Conservation (phyloP, 2,113 vertebrate species). For the Chloroceryle aenea region DNA sequence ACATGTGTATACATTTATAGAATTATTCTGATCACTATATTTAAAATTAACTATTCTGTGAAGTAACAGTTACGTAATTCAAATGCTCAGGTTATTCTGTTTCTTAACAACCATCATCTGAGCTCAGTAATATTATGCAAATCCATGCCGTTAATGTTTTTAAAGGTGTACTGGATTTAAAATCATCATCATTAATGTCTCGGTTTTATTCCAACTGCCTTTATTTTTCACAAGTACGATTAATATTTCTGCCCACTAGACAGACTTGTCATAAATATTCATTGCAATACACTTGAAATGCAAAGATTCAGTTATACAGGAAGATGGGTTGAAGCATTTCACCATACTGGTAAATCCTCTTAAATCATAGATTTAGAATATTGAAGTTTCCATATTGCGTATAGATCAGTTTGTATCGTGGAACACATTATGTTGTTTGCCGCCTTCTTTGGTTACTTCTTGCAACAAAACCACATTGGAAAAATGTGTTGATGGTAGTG, state of each 20-base stretch:
- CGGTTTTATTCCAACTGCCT: not conserved
- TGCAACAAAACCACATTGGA: not conserved
- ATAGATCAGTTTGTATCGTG: not conserved
- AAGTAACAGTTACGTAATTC: not conserved
- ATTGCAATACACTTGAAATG: conserved; percentile 24
- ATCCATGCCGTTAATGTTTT: not conserved
- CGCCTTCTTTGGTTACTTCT: not conserved
- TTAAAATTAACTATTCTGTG: not conserved
- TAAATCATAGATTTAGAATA: not conserved
- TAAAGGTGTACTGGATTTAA: not conserved
- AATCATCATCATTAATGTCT: not conserved
- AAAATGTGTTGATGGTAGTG: not conserved
- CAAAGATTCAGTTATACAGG: not conserved
- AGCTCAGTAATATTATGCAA: not conserved
- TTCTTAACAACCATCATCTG: not conserved
- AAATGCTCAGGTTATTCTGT: not conserved
- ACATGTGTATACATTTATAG: not conserved
- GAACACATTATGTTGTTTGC: not conserved
- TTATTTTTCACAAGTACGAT: conserved; percentile 29
- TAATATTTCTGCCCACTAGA: not conserved
- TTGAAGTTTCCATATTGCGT: not conserved
- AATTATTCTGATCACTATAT: not conserved
- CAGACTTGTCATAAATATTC: not conserved
- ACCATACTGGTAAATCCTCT: not conserved
- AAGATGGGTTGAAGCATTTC: conserved; percentile 22